A percentile compares a stretch with the other conserved stretches of the same genome.
Evolutionary conservation across 30 jellyfish, hydroid and myxozoan genomes (phyloP).

Genomic region (Chironex yamaguchii): DNA sequence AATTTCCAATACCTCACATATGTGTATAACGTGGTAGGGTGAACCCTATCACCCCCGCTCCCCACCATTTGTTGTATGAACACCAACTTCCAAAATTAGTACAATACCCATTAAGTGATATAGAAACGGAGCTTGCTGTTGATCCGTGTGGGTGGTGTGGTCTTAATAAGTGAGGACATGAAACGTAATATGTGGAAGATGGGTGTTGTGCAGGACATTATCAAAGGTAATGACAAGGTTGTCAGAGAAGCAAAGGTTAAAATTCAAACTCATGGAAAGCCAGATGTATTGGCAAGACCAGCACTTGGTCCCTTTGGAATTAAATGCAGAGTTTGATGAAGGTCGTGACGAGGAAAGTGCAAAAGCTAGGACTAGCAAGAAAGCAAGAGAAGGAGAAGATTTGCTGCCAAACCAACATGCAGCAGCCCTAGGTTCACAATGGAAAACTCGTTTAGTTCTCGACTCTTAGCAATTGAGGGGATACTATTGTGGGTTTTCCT

Average conservation of each 20-base stretch:
- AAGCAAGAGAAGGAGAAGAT: not conserved
- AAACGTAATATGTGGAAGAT: not conserved
- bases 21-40: no score
- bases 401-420: not conserved
- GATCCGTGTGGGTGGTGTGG: not conserved
- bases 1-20: no score
- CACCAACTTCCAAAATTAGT: not conserved
- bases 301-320: no score
- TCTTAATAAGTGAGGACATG: not conserved
- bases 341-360: no score
- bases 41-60: no score
- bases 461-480: not conserved
- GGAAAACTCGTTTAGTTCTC: not conserved
- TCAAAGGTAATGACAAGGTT: not conserved
- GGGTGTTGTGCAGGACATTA: not conserved
- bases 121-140: not conserved
- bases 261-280: not conserved
- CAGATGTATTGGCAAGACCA: not conserved
- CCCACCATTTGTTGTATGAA: not conserved
- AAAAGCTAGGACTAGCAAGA: no score
- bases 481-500: not conserved
- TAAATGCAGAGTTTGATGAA: no score
- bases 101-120: not conserved
- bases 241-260: not conserved
- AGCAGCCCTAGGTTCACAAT: not conserved